Base-by-base conservation (phyloP, 2,113 vertebrate genomes). In the Oryctolagus cuniculus region DNA sequence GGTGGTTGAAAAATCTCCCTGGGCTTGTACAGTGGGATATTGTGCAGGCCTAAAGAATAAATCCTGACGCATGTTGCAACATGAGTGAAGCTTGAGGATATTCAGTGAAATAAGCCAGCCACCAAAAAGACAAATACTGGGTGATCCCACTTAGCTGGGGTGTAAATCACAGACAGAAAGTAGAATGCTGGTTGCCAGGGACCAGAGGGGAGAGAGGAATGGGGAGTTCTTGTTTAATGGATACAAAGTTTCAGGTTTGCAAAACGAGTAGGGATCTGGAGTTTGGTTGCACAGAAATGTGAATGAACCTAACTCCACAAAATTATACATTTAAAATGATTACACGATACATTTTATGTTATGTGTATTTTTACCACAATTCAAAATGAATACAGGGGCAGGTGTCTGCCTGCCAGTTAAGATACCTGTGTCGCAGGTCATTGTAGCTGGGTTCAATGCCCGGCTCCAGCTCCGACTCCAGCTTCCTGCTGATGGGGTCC, bases 1-100 rank as follows among this genome's bases (percentile, higher is more conserved):
- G 11, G 31, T 25, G 27, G 29, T 72, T 94, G 75, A 72, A 85
- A 86, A 86, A 51, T 63, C 29, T 87, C 61, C 61, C 55, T 17
- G 29, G 5, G 53, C 85, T n/a, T 16, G n/a, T n/a, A 38, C 8
- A 61, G 24, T 66, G 58, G 51, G 66, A 36, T 86, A 38, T 58
- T 80, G 36, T 74, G 36, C 31, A 38, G 24, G 10, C 81, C 75
- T 49, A 31, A 64, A 61, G 66, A 34, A 8, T 49, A 34, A 25
- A 63, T 53, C 51, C 72, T 63, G 69, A 73, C 16, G n/a, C 5
- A 25, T 51, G 19, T 17, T 81, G 10, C 19, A 82, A 16, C 31
- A 72, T 16, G n/a, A 11, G 17, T n/a, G 70, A 51, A 69, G 3
- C 25, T 27, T 21, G 15, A 64, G 16, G 15, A 5, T 25, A 29